Base-by-base conservation (phyloP, 1,140 invertebrate genomes). In the Hirudo medicinalis region DNA sequence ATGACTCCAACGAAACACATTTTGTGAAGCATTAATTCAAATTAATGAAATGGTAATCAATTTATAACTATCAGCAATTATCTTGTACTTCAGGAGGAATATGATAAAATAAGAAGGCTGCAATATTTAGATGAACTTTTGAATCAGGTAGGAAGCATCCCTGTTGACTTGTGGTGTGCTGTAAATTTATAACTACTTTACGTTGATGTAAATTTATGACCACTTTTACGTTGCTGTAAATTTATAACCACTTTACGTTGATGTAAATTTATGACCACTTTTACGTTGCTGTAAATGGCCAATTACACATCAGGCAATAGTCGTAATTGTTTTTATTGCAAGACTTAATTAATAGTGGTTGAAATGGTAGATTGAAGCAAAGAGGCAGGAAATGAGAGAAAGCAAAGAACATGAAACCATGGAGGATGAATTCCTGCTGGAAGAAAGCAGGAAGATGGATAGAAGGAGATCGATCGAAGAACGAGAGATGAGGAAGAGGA, bases 51-150 rank as follows among this genome's bases (percentile, higher is more conserved):
- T 57, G 54, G 54, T n/a, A 57, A 57, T 57, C 2, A 25, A 57
- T n/a, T 57, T n/a, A 57, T 4, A 22, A 6, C 17, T 11, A 25
- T 63, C 29, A 13, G 22, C 22, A 63, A 11, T 63, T 63, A n/a
- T 57, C 54, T 49, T 49, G 15, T 49, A 19, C 29, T 63, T 20
- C 22, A 63, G 57, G 29, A 63, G 22, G 57, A 63, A 63, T 22
- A 63, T 25, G 57, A 63, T 6, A 63, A 32, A 63, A 32, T 63
- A 8, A 63, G 29, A 20, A 63, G 29, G 29, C 19, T 63, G 22
- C 57, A 63, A 63, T 63, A 63, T 32, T 63, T 32, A 25, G 57
- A 63, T n/a, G 57, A 63, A 63, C 29, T 63, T 25, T 13, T 63
- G 57, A 32, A 63, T 9, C 57, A 63, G 19, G 57, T 63, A n/a